Conservation (phyloP, 1,140 invertebrate species). For the Bathynomus jamesi region DNA sequence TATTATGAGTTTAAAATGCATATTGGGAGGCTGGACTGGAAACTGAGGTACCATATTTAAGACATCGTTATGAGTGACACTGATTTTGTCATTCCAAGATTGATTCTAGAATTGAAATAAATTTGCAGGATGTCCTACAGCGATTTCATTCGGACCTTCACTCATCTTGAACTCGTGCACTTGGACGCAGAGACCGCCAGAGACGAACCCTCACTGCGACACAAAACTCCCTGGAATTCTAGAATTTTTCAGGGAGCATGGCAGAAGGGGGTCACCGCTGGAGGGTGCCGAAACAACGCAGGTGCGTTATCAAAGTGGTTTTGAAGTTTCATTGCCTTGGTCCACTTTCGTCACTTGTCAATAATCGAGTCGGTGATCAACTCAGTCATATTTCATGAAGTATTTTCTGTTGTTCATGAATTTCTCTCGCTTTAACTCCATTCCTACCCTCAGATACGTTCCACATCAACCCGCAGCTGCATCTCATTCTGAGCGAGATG, state of each 20-base stretch:
- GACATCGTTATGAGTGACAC: too few species aligned
- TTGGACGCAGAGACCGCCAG: slow-evolving; percentile 74
- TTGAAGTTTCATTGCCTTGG: too few species aligned
- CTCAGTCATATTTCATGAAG: too few species aligned
- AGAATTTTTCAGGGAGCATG: slow-evolving; percentile 72
- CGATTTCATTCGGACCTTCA: slow-evolving; percentile 76
- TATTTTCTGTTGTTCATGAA: background rate
- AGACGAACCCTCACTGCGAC: slow-evolving; percentile 70
- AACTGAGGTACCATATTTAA: too few species aligned
- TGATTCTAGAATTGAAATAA: too few species aligned
- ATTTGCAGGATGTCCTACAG: slow-evolving; percentile 65
- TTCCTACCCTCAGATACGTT: slow-evolving; percentile 80
- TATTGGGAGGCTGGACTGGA: too few species aligned
- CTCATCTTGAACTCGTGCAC: slow-evolving; percentile 75
- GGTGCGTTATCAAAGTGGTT: slow-evolving; percentile 45
- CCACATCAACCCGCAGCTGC: slow-evolving; percentile 85
- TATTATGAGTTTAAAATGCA: too few species aligned
- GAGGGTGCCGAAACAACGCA: slow-evolving; percentile 81
- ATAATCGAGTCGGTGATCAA: too few species aligned
- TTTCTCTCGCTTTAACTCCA: slow-evolving; percentile 1
- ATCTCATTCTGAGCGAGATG: slow-evolving; percentile 68
- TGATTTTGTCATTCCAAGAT: too few species aligned
- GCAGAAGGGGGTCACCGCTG: slow-evolving; percentile 78
- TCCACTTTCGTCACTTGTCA: too few species aligned
- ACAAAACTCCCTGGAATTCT: slow-evolving; percentile 75